phyloP scores from a whole-genome alignment of 2,797 vertebrate genomes.

The Esox masquinongy region DNA sequence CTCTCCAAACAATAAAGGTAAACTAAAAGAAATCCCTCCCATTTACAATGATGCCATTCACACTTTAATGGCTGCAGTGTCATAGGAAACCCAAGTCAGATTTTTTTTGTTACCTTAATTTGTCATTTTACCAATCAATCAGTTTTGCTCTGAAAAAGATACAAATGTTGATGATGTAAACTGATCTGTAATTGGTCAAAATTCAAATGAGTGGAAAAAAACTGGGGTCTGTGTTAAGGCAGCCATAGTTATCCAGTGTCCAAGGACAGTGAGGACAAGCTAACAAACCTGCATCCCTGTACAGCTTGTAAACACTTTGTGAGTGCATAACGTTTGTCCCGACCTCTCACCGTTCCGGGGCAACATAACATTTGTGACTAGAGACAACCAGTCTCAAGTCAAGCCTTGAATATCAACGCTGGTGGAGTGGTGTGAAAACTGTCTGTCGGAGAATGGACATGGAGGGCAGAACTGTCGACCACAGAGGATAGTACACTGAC shows the following conservation, averaged over 20 bases:
- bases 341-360: slow-evolving; percentile 1
- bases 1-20: slow-evolving; percentile 29
- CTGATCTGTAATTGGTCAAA: no score
- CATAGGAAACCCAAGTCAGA: no score
- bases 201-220: no score
- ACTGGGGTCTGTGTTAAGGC: no score
- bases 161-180: no score
- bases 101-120: no score
- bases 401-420: background rate
- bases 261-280: background rate
- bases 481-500: background rate
- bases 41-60: slow-evolving; percentile 26
- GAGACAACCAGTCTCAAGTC: background rate
- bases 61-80: slow-evolving; percentile 17
- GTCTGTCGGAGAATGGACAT: background rate
- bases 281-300: background rate
- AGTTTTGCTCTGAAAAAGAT: no score
- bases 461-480: background rate
- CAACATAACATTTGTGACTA: background rate
- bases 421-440: background rate
- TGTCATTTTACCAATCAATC: no score
- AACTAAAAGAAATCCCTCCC: slow-evolving; percentile 36
- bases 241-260: background rate
- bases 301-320: background rate
- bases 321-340: slow-evolving; percentile 1